phyloP scores from a whole-genome alignment of 2,888 invertebrate genomes.

The Euzophera pinguis region DNA sequence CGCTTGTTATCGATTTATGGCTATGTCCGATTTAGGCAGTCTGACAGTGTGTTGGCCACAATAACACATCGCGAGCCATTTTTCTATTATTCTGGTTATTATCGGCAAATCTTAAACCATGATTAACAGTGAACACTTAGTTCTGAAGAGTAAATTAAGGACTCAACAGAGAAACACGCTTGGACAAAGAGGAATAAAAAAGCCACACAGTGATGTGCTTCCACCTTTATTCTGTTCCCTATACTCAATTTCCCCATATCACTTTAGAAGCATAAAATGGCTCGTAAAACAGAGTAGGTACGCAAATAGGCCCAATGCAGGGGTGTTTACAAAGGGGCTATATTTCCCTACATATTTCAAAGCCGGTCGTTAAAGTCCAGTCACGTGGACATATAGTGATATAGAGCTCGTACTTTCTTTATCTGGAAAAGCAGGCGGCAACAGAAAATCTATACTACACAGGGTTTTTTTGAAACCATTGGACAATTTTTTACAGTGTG shows the following conservation, averaged over 20 bases:
- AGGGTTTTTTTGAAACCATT: no score
- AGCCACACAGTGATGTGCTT: not conserved
- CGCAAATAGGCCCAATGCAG: not conserved
- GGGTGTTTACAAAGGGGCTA: conserved; percentile 2
- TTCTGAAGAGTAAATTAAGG: no score
- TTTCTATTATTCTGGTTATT: no score
- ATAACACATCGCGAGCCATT: no score
- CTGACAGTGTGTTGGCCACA: no score
- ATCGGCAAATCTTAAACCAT: no score
- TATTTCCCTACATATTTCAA: not conserved
- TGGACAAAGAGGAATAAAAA: not conserved
- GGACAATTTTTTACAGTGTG: no score
- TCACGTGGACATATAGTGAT: not conserved
- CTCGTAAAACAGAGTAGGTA: conserved; percentile 7
- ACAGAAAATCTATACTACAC: not conserved
- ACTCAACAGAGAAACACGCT: no score
- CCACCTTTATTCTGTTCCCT: not conserved
- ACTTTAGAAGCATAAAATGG: conserved; percentile 8
- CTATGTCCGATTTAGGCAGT: no score
- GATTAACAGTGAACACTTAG: no score
- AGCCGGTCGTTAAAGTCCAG: not conserved
- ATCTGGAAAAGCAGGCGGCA: not conserved
- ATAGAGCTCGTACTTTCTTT: not conserved
- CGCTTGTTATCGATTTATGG: no score
- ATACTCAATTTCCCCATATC: conserved; percentile 1